Percentiles rank a stretch among this genome's conserved stretches.
Evolutionary conservation across 2,888 invertebrate genomes (phyloP).

Genomic region (Netelia melanura): DNA sequence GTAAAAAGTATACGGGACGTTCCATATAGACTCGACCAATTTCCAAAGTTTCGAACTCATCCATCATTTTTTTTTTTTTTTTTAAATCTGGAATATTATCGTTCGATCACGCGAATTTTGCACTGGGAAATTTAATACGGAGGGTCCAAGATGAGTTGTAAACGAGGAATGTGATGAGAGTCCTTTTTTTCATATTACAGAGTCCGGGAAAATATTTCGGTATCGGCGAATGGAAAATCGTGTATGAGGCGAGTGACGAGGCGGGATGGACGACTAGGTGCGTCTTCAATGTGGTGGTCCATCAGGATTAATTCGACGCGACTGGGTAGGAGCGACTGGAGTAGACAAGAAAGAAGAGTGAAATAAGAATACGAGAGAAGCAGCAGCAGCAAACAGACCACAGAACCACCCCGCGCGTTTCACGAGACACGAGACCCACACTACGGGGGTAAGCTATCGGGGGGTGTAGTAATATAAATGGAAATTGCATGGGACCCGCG

Average conservation of each 20-base stretch:
- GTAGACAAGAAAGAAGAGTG: conserved; percentile 19
- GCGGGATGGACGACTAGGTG: conserved; percentile 85
- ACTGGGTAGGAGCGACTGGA: conserved; percentile 33
- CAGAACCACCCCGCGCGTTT: conserved; percentile 14
- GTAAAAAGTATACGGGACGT: neutral
- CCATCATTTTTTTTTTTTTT: too few species aligned
- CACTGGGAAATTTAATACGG: too few species aligned
- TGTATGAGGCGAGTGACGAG: conserved; percentile 85
- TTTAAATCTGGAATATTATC: too few species aligned
- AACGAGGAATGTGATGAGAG: neutral
- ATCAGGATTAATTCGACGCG: conserved; percentile 70
- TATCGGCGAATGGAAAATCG: conserved; percentile 85
- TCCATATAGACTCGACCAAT: neutral
- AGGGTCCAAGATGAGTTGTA: neutral
- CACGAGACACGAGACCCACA: conserved; percentile 15
- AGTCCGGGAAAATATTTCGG: conserved; percentile 84
- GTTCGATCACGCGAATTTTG: too few species aligned
- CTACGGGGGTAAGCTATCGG: conserved; percentile 50
- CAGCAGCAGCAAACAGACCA: conserved; percentile 11
- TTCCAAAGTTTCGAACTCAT: too few species aligned
- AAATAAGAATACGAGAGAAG: conserved; percentile 8
- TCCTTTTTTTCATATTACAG: conserved; percentile 76
- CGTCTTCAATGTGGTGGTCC: conserved; percentile 83
- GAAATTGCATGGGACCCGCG: conserved; percentile 75
- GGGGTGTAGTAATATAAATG: conserved; percentile 82